Conservation (phyloP, 92 coral and sea anemone species). For the Epizoanthus ramosus region DNA sequence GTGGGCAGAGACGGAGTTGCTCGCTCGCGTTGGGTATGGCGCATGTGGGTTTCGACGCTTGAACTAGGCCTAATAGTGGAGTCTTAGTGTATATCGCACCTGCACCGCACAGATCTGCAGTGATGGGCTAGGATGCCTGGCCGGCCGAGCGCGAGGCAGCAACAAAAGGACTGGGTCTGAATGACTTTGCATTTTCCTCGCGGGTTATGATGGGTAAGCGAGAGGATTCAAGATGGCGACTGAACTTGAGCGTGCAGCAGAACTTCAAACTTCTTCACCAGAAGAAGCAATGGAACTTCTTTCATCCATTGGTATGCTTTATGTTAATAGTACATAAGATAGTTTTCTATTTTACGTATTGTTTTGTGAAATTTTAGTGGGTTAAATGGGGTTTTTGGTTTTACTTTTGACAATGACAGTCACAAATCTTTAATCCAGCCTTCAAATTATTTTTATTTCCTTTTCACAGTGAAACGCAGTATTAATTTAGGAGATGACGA, state of each 20-base stretch:
- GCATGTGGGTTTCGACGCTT: no score
- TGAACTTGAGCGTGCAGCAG: slow-evolving; percentile 85
- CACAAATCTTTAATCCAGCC: not conserved
- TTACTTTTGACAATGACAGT: not conserved
- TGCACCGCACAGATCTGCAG: no score
- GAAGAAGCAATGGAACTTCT: slow-evolving; percentile 92
- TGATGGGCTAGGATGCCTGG: no score
- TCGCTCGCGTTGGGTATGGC: no score
- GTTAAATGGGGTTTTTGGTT: not conserved
- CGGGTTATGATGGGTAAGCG: slow-evolving; percentile 41
- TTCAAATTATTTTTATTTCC: slow-evolving; percentile 24
- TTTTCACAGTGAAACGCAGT: slow-evolving; percentile 72
- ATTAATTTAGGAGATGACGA: slow-evolving; percentile 78
- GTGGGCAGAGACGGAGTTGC: no score
- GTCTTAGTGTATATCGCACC: no score
- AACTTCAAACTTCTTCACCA: slow-evolving; percentile 79
- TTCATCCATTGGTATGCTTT: slow-evolving; percentile 76
- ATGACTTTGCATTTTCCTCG: slow-evolving; percentile 34
- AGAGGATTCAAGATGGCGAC: slow-evolving; percentile 86
- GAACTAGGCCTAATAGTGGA: no score
- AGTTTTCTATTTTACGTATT: not conserved
- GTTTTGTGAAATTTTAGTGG: not conserved
- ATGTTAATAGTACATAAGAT: not conserved
- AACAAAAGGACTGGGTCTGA: not conserved
- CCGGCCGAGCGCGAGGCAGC: no score